Evolutionary conservation across 2,888 invertebrate species (phyloP).

Genomic region (Chydorus sphaericus): DNA sequence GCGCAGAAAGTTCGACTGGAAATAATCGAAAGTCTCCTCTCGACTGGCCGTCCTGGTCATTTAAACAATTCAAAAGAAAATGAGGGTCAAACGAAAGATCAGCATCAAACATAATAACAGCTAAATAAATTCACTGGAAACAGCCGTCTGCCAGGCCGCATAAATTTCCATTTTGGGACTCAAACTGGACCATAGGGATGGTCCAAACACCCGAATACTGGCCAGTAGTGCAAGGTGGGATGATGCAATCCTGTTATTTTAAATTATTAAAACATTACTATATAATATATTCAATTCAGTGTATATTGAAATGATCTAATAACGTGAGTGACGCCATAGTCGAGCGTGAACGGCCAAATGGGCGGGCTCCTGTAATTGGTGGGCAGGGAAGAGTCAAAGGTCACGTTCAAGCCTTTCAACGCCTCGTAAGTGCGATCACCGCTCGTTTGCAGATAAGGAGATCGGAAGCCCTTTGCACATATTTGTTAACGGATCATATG

Average conservation of each 20-base stretch:
- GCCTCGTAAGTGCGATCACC: not conserved
- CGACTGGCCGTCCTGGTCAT: constrained; percentile 26
- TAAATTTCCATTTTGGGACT: not conserved
- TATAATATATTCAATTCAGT: no score
- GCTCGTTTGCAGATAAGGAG: not conserved
- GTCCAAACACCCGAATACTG: not conserved
- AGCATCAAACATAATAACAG: not conserved
- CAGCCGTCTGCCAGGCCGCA: not conserved
- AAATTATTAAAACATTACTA: no score
- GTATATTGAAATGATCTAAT: no score
- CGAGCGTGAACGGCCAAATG: constrained; percentile 5
- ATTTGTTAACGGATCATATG: not conserved
- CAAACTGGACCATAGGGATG: not conserved
- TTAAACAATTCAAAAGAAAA: not conserved
- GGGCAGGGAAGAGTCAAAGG: not conserved
- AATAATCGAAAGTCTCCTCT: constrained; percentile 38
- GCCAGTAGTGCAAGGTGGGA: not conserved
- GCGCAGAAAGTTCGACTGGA: constrained; percentile 44
- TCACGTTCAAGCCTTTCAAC: not conserved
- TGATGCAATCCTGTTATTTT: not conserved
- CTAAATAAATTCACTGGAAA: not conserved
- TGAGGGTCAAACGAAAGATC: not conserved
- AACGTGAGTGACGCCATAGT: not conserved
- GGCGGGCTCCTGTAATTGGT: not conserved
- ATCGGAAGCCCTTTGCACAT: not conserved